Evolutionary conservation across 2,797 vertebrate genomes (phyloP).

Genomic region (Fistularia tabacaria): DNA sequence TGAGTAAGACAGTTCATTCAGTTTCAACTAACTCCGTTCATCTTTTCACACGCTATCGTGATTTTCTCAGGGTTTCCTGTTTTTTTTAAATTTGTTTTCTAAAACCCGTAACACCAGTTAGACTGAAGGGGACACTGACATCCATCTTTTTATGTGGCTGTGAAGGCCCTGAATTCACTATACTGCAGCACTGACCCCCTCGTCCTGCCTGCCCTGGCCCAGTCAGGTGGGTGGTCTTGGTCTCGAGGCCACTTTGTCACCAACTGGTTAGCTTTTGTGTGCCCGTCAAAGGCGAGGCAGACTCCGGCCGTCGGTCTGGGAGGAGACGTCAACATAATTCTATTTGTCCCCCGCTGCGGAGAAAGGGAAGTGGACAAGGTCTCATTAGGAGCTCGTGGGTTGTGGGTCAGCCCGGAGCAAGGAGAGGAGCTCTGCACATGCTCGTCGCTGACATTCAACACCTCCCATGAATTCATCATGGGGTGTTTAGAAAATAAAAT

Average conservation of each 20-base stretch:
- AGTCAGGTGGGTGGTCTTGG: conserved; percentile 70
- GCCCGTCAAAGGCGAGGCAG: conserved; percentile 55
- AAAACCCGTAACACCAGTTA: conserved; percentile 3
- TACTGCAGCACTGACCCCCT: conserved; percentile 31
- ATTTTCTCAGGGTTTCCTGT: conserved; percentile 9
- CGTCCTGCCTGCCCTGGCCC: conserved; percentile 13
- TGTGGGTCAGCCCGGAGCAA: conserved; percentile 31
- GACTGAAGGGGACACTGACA: conserved; percentile 1
- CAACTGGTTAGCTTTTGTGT: conserved; percentile 68
- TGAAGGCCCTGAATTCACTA: conserved; percentile 39
- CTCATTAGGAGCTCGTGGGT: conserved; percentile 59
- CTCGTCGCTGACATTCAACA: conserved; percentile 47
- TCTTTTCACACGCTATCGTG: conserved; percentile 13
- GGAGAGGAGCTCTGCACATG: conserved; percentile 62
- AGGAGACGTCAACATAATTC: conserved; percentile 58
- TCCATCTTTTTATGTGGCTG: conserved; percentile 14
- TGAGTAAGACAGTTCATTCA: conserved; percentile 32
- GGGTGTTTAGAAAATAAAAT: not conserved
- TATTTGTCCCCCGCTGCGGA: conserved; percentile 74
- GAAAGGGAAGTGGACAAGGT: conserved; percentile 62
- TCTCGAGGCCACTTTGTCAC: conserved; percentile 45
- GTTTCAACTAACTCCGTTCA: conserved; percentile 23
- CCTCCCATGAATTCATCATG: conserved; percentile 37
- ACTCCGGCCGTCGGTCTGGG: conserved; percentile 46
- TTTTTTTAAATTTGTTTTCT: not conserved